Percentiles rank a stretch among this genome's conserved stretches.
Conservation (phyloP, 92 coral and sea anemone genomes). For the Epizoanthus illoricatus region DNA sequence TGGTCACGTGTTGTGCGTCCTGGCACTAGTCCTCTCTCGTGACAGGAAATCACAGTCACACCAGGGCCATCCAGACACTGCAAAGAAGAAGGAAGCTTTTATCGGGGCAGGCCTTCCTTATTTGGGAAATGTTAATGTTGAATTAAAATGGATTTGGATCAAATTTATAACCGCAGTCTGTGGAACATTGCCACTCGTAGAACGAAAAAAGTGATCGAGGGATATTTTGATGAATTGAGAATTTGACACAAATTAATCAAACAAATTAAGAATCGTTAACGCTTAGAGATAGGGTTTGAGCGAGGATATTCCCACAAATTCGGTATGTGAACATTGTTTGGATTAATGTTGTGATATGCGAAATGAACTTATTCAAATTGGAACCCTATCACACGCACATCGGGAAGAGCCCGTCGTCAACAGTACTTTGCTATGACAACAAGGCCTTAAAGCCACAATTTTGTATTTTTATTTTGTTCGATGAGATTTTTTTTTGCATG, state of each 20-base stretch:
- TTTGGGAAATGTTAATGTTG: conserved; percentile 29
- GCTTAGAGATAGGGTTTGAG: too few species aligned
- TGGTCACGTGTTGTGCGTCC: conserved; percentile 29
- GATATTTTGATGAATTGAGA: not conserved
- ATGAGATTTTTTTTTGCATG: too few species aligned
- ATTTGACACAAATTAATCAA: not conserved
- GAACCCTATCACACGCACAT: too few species aligned
- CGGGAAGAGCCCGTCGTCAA: too few species aligned
- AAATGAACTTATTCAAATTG: too few species aligned
- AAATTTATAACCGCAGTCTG: conserved; percentile 25
- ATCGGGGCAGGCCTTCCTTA: conserved; percentile 6
- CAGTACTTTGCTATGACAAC: too few species aligned
- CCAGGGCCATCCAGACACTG: not conserved
- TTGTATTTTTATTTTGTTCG: too few species aligned
- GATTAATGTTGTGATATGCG: too few species aligned
- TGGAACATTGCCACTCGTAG: conserved; percentile 21
- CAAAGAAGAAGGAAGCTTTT: not conserved
- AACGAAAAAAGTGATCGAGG: not conserved
- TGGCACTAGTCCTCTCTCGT: conserved; percentile 25
- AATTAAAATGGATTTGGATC: conserved; percentile 35
- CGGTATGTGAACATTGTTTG: too few species aligned
- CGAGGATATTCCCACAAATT: too few species aligned
- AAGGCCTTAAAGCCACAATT: too few species aligned
- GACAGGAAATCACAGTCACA: conserved; percentile 15
- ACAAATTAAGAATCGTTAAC: not conserved